phyloP scores from a whole-genome alignment of 2,888 invertebrate species.

The Nematopogon swammerdamellus region DNA sequence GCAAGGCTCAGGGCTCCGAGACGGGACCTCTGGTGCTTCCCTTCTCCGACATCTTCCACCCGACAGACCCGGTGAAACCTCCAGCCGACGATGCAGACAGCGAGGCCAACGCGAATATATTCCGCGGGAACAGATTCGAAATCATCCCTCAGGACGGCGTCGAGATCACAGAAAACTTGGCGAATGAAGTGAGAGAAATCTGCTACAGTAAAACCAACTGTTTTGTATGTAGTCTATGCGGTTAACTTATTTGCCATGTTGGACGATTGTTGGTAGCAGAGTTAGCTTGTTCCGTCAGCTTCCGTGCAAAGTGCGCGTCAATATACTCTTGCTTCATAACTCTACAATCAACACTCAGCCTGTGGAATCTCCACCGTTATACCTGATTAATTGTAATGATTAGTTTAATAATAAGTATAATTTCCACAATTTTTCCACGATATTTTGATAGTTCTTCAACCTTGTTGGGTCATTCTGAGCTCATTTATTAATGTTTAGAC shows the following conservation, averaged over 20 bases:
- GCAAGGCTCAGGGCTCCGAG: constrained; percentile 40
- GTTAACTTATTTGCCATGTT: constrained; percentile 15
- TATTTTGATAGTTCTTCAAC: constrained; percentile 4
- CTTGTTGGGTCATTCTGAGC: too few species aligned
- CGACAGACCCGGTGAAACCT: constrained; percentile 36
- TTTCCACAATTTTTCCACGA: constrained; percentile 5
- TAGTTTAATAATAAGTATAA: constrained; percentile 6
- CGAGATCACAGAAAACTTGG: constrained; percentile 56
- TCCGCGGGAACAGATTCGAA: constrained; percentile 38
- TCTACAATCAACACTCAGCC: too few species aligned
- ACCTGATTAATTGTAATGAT: constrained; percentile 1
- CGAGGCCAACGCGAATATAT: constrained; percentile 44
- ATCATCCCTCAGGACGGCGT: constrained; percentile 27
- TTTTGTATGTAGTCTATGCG: constrained; percentile 47
- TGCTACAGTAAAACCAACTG: constrained; percentile 41
- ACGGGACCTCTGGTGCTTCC: constrained; percentile 42
- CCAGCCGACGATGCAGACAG: constrained; percentile 35
- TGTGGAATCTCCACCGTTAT: not conserved
- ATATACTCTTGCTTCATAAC: too few species aligned
- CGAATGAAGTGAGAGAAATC: constrained; percentile 56
- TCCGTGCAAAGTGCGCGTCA: too few species aligned
- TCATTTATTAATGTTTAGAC: not conserved
- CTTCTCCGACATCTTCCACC: constrained; percentile 40
- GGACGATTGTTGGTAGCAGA: too few species aligned
- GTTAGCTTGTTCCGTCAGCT: too few species aligned